Conservation (phyloP, 2,113 vertebrate species). For the Morone saxatilis region DNA sequence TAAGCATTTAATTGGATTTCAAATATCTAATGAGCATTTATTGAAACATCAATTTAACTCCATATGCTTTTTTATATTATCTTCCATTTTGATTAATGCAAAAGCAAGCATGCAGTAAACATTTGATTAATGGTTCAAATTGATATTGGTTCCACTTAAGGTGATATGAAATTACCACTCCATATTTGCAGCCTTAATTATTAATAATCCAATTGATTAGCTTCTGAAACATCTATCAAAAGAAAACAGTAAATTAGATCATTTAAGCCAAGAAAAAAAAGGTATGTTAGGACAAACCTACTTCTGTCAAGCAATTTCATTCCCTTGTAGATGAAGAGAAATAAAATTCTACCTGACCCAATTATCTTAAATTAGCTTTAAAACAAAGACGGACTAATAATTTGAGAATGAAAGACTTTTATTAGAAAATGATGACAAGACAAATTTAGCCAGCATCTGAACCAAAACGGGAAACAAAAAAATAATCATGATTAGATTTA, state of each 20-base stretch:
- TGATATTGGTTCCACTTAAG: background rate
- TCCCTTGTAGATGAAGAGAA: background rate
- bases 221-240: background rate
- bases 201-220: background rate
- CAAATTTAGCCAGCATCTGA: conserved; percentile 70
- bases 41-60: too few species aligned
- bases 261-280: background rate
- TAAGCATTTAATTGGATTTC: background rate
- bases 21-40: background rate
- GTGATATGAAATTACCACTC: background rate
- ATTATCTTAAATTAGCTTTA: conserved; percentile 5
- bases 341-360: background rate
- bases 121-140: background rate
- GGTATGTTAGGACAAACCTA: background rate
- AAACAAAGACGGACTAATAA: conserved; percentile 25
- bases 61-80: background rate
- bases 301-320: background rate
- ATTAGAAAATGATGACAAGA: conserved; percentile 81
- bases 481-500: conserved; percentile 50
- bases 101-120: background rate
- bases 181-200: background rate
- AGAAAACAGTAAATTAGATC: background rate
- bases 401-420: conserved; percentile 73
- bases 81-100: background rate
- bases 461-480: conserved; percentile 48